phyloP scores from a whole-genome alignment of 2,797 vertebrate genomes.

The Megalops cyprinoides region DNA sequence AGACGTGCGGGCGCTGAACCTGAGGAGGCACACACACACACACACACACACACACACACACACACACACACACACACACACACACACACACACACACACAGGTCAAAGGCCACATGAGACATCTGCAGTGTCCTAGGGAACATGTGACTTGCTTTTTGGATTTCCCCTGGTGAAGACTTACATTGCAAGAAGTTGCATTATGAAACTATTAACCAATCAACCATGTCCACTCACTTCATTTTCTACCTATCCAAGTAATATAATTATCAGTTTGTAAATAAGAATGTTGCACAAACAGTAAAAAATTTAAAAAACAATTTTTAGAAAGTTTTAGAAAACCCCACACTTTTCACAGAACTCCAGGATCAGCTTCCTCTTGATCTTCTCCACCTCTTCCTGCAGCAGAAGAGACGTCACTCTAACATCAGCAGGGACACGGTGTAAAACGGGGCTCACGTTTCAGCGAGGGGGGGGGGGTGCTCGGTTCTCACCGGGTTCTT shows the following conservation, averaged over 20 bases:
- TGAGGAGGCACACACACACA: slow-evolving; percentile 42
- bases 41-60: not conserved
- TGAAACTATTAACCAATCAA: not conserved
- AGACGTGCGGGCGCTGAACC: slow-evolving; percentile 62
- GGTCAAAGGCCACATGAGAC: no score
- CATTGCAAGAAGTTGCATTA: no score
- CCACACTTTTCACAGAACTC: slow-evolving; percentile 76
- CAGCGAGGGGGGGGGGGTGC: not conserved
- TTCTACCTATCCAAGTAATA: not conserved
- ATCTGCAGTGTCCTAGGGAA: no score
- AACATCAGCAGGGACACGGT: not conserved
- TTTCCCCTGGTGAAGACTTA: no score
- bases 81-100: not conserved
- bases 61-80: no score
- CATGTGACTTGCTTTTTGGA: no score
- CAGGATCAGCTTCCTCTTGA: slow-evolving; percentile 71
- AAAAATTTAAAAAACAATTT: no score
- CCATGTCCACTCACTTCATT: not conserved
- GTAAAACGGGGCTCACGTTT: not conserved
- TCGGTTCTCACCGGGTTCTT: slow-evolving; percentile 66
- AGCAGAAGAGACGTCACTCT: slow-evolving; percentile 27
- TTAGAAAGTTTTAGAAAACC: no score
- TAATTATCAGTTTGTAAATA: not conserved
- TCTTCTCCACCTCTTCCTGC: slow-evolving; percentile 71
- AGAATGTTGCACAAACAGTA: not conserved